Percentiles rank a stretch among this genome's conserved stretches.
Evolutionary conservation across 2,113 vertebrate genomes (phyloP).

Genomic region (Centropus unirufus): DNA sequence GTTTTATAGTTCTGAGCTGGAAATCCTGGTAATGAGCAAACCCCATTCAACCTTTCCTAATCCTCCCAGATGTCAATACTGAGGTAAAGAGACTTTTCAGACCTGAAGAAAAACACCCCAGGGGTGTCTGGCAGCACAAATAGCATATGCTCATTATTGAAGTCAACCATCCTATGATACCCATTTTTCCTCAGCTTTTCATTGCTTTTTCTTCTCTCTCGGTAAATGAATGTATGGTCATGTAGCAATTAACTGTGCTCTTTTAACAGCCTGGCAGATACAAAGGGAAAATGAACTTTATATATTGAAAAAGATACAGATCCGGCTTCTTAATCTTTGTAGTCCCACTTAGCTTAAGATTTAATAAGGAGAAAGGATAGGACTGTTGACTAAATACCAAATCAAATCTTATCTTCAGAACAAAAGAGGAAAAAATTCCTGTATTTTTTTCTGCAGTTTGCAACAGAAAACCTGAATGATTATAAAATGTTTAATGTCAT

Average conservation of each 20-base stretch:
- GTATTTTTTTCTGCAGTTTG: neutral
- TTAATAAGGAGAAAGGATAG: neutral
- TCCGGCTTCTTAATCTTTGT: conserved; percentile 31
- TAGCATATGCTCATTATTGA: neutral
- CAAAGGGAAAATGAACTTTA: conserved; percentile 20
- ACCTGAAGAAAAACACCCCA: conserved; percentile 11
- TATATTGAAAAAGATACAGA: neutral
- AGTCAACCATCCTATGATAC: neutral
- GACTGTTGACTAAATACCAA: neutral
- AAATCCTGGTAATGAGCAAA: neutral
- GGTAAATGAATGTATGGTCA: conserved; percentile 7
- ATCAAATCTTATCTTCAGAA: neutral
- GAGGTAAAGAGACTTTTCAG: conserved; percentile 4
- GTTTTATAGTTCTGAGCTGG: neutral
- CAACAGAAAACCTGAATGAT: neutral
- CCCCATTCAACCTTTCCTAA: neutral
- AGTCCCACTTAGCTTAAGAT: neutral
- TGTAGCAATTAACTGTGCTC: conserved; percentile 40
- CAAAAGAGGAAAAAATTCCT: accelerated
- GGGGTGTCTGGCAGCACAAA: neutral
- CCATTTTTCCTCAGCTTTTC: conserved; percentile 24
- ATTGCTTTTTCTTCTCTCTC: neutral
- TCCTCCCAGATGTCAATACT: neutral
- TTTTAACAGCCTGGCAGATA: conserved; percentile 34
- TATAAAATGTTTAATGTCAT: neutral